Percentiles rank a stretch among this genome's conserved stretches.
These are phyloP conservation scores for Lysandra coridon DNA, from an alignment of 2,888 invertebrate species.

Conservation along the genomic window DNA sequence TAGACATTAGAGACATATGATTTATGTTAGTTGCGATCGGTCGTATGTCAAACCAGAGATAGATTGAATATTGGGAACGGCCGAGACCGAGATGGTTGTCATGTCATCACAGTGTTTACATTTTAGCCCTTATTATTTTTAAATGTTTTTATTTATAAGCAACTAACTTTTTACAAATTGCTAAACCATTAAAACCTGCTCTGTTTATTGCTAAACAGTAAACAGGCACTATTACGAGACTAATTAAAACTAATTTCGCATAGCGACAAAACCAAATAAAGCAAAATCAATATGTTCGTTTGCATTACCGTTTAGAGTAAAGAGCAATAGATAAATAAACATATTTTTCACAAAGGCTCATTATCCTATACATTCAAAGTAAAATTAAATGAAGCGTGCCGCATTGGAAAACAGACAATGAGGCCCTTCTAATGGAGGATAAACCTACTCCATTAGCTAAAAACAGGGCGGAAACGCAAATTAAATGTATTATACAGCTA, in stretches of 20 bases:
- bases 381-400: slow-evolving; percentile 33
- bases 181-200: no score
- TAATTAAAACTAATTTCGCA: not conserved
- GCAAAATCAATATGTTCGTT: not conserved
- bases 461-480: slow-evolving; percentile 25
- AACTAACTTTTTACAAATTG: no score
- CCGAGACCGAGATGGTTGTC: no score
- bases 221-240: not conserved
- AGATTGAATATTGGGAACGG: no score
- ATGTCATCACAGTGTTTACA: no score
- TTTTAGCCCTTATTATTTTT: no score
- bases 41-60: no score
- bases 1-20: no score
- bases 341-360: slow-evolving; percentile 24
- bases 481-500: slow-evolving; percentile 19
- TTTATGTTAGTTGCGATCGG: no score
- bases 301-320: not conserved
- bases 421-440: slow-evolving; percentile 34
- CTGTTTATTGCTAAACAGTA: no score
- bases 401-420: slow-evolving; percentile 33
- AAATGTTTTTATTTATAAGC: no score
- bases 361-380: slow-evolving; percentile 30
- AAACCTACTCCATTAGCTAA: slow-evolving; percentile 32
- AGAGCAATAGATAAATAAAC: slow-evolving; percentile 20
- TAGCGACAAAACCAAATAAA: not conserved